Conservation (phyloP, 2,888 invertebrate genomes). For the Tachina grossa region DNA sequence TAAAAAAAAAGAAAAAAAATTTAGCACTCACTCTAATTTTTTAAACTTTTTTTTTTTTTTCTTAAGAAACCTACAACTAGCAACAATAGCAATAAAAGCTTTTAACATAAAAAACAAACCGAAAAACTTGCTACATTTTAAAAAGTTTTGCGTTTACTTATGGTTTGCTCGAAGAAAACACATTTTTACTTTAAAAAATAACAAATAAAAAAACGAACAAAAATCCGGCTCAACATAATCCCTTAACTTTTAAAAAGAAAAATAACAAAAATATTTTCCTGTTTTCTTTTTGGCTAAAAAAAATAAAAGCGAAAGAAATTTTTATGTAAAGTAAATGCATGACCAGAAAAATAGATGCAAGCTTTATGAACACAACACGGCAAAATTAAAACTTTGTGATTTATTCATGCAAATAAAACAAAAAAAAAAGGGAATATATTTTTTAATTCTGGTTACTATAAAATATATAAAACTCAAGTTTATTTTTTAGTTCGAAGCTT, state of each 20-base stretch:
- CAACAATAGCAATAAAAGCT: constrained; percentile 71
- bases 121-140: constrained; percentile 66
- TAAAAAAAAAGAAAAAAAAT: constrained; percentile 17
- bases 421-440: constrained; percentile 38
- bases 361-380: constrained; percentile 18
- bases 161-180: constrained; percentile 14
- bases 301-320: constrained; percentile 20
- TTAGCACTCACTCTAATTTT: constrained; percentile 35
- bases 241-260: constrained; percentile 58
- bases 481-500: too few relatives aligned
- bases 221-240: constrained; percentile 66
- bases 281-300: not conserved
- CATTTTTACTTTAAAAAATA: constrained; percentile 16
- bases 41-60: constrained; percentile 14
- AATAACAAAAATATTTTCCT: not conserved
- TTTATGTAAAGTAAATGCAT: constrained; percentile 22
- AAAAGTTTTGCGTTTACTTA: constrained; percentile 70
- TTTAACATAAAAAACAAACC: constrained; percentile 57
- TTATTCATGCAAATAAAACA: constrained; percentile 67
- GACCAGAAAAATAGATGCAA: constrained; percentile 42
- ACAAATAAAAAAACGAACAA: not conserved
- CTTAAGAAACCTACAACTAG: constrained; percentile 12
- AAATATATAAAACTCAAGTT: not conserved
- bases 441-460: not conserved
- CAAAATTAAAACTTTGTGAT: constrained; percentile 61